Conservation (phyloP, 2,113 vertebrate species). For the Mustelus asterias region DNA sequence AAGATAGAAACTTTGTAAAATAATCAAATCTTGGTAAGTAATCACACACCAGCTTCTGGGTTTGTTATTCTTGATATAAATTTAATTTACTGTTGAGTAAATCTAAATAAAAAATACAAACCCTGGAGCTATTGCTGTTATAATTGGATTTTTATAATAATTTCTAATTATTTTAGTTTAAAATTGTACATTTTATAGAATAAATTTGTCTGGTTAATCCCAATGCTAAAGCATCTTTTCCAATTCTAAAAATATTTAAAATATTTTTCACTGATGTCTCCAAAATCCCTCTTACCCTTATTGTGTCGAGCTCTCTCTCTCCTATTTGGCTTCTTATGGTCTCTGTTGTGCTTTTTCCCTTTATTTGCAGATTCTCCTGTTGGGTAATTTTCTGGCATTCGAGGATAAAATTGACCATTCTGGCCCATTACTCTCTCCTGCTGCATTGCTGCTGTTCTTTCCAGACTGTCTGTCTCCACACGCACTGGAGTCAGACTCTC, state of each 20-base stretch:
- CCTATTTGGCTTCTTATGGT: conserved; percentile 64
- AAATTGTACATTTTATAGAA: not conserved
- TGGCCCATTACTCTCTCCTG: conserved; percentile 50
- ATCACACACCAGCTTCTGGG: not conserved
- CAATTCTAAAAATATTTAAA: not conserved
- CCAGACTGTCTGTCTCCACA: conserved; percentile 48
- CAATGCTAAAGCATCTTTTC: not conserved
- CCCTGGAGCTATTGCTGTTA: not conserved
- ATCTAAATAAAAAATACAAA: not conserved
- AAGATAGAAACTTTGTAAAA: not conserved
- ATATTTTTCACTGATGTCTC: not conserved
- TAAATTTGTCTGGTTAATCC: not conserved
- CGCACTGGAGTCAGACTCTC: conserved; percentile 59
- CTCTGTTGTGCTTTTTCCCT: conserved; percentile 63
- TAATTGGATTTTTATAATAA: not conserved
- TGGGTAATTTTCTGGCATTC: conserved; percentile 58
- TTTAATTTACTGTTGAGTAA: not conserved
- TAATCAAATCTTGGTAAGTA: not conserved
- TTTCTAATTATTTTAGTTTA: not conserved
- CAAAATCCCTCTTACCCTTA: not conserved
- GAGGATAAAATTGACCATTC: conserved; percentile 41
- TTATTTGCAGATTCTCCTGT: conserved; percentile 56
- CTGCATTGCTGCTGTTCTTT: conserved; percentile 53
- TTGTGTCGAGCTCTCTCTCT: conserved; percentile 49
- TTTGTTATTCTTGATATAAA: not conserved